Percentiles rank a stretch among this genome's conserved stretches.
These are phyloP conservation scores for Pelodytes ibericus DNA, from an alignment of 2,797 vertebrate genomes.

Conservation along the genomic window DNA sequence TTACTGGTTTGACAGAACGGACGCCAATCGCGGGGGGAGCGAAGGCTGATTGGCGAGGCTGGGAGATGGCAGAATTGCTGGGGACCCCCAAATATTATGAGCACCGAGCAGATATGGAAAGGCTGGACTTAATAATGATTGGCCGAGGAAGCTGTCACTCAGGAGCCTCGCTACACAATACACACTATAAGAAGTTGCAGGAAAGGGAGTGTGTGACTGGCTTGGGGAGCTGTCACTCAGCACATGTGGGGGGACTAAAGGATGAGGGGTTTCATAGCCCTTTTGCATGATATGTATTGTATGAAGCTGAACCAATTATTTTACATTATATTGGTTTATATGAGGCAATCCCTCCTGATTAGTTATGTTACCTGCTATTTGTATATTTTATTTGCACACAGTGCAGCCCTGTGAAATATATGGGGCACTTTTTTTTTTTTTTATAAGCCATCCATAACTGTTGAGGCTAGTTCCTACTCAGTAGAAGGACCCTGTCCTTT, in stretches of 20 bases:
- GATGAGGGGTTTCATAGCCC: background rate
- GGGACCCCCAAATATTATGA: background rate
- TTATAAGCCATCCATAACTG: too few species aligned
- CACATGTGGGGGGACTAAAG: background rate
- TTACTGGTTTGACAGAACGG: background rate
- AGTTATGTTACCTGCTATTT: too few species aligned
- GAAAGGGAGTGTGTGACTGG: background rate
- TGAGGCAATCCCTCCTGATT: too few species aligned
- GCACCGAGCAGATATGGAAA: background rate
- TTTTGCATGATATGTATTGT: background rate
- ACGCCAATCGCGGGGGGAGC: background rate
- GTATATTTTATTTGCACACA: too few species aligned
- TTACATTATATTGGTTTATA: too few species aligned
- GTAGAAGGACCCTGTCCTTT: too few species aligned
- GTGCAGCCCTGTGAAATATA: too few species aligned
- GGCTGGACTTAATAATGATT: conserved; percentile 8
- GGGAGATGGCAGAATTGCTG: background rate
- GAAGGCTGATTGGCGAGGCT: background rate
- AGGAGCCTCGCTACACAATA: conserved; percentile 8
- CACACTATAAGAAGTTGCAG: background rate
- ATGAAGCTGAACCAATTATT: too few species aligned
- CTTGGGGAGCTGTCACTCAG: background rate
- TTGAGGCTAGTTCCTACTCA: too few species aligned
- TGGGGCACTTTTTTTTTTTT: too few species aligned
- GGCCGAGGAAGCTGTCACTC: background rate